These are phyloP conservation scores for Griposia aprilina DNA, from an alignment of 2,888 invertebrate genomes.

Conservation along the genomic window DNA sequence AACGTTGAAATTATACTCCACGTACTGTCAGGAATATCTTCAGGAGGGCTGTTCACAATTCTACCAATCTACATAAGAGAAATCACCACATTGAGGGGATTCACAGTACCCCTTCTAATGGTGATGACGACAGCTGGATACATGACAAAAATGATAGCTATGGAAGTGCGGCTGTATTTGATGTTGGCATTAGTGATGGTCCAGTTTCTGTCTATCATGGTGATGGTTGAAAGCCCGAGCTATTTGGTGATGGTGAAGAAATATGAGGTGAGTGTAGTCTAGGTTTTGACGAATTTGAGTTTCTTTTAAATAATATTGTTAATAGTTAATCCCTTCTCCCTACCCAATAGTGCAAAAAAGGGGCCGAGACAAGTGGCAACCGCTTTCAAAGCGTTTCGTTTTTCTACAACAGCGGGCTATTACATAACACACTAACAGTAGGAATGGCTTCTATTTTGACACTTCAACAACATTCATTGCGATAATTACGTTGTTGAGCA, in stretches of 20 bases:
- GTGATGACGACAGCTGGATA: conserved; percentile 80
- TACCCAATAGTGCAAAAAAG: too few species aligned
- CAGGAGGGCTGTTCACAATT: conserved; percentile 80
- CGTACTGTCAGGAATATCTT: conserved; percentile 77
- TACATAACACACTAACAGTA: too few species aligned
- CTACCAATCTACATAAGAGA: conserved; percentile 82
- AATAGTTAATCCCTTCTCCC: too few species aligned
- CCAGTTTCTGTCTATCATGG: conserved; percentile 76
- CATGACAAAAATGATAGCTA: conserved; percentile 73
- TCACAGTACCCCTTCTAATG: conserved; percentile 74
- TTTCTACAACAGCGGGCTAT: too few species aligned
- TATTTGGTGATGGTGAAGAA: conserved; percentile 80
- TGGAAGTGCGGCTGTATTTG: conserved; percentile 77
- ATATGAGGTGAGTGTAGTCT: conserved; percentile 74
- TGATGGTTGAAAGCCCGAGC: conserved; percentile 80
- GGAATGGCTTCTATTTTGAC: too few species aligned
- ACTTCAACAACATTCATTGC: too few species aligned
- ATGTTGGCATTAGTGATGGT: conserved; percentile 77
- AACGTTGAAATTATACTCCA: conserved; percentile 72
- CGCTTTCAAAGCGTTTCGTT: too few species aligned
- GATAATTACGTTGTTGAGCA: too few species aligned
- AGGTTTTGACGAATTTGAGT: not conserved
- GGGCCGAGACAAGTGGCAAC: too few species aligned
- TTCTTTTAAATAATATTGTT: too few species aligned
- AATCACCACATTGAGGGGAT: conserved; percentile 73